Evolutionary conservation across 2,797 vertebrate genomes (phyloP).

Genomic region (Artibeus jamaicensis): DNA sequence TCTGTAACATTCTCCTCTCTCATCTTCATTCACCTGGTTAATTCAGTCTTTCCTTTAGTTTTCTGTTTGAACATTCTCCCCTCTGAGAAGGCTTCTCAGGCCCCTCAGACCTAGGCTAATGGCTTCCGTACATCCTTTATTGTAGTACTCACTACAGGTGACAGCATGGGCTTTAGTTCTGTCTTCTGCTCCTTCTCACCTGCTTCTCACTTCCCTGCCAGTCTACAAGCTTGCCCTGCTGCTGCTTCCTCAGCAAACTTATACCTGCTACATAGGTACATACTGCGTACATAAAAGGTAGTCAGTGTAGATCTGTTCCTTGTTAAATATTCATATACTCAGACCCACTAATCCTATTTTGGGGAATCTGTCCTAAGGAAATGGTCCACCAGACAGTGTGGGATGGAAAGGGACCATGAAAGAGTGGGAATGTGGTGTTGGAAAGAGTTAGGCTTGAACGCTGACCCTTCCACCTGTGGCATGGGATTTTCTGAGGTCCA

Average conservation of each 20-base stretch:
- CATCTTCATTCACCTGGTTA: background rate
- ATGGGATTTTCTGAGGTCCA: background rate
- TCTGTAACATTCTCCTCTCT: background rate
- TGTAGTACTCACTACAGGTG: background rate
- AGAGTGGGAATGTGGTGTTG: background rate
- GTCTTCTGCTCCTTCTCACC: background rate
- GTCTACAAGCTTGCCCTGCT: background rate
- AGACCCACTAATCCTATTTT: background rate
- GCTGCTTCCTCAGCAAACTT: background rate
- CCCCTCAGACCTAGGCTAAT: background rate
- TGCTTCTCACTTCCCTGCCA: background rate
- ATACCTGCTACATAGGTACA: background rate
- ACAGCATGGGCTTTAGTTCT: background rate
- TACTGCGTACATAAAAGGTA: background rate
- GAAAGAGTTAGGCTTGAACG: background rate
- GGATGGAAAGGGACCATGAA: background rate
- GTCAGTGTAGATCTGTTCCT: background rate
- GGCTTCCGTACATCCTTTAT: background rate
- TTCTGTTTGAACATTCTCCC: background rate
- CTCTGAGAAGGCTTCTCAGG: background rate
- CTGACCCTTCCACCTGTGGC: background rate
- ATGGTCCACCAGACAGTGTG: background rate
- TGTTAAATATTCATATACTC: background rate
- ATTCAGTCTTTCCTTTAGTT: background rate
- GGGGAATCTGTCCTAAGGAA: background rate